Percentiles rank a stretch among this genome's conserved stretches.
Evolutionary conservation across 2,113 vertebrate species (phyloP).

Genomic region (Ramphastos sulfuratus): DNA sequence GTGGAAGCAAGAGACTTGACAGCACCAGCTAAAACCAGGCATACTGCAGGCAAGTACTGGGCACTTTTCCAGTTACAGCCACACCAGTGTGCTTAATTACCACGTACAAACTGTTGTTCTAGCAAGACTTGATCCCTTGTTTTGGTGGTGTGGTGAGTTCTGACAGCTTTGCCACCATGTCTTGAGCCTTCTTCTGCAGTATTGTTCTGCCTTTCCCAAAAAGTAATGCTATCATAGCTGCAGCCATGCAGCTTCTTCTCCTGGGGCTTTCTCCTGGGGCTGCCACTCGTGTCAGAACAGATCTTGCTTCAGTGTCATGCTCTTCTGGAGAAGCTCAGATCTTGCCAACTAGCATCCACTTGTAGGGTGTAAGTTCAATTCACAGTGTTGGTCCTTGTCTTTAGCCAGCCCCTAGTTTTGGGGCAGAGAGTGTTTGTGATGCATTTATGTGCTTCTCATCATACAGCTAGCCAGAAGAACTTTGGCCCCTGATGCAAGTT

Average conservation of each 20-base stretch:
- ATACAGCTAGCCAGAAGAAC: background rate
- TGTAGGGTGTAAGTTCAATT: background rate
- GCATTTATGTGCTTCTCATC: background rate
- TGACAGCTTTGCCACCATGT: background rate
- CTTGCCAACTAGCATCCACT: background rate
- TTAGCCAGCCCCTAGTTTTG: background rate
- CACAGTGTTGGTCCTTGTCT: background rate
- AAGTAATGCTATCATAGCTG: accelerated
- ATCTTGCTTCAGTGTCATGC: background rate
- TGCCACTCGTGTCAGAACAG: accelerated
- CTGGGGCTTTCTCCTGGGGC: background rate
- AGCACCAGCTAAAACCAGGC: background rate
- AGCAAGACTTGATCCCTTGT: background rate
- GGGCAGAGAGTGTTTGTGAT: background rate
- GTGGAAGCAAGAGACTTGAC: background rate
- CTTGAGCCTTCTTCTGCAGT: background rate
- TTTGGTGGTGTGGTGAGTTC: background rate
- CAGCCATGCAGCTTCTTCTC: background rate
- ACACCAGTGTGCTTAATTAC: background rate
- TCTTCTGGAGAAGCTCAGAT: background rate
- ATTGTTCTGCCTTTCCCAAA: background rate
- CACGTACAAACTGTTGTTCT: background rate
- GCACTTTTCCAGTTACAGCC: background rate
- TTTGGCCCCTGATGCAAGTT: background rate
- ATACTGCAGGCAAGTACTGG: background rate